phyloP scores from a whole-genome alignment of 1,140 invertebrate genomes.

The Formica selysi region DNA sequence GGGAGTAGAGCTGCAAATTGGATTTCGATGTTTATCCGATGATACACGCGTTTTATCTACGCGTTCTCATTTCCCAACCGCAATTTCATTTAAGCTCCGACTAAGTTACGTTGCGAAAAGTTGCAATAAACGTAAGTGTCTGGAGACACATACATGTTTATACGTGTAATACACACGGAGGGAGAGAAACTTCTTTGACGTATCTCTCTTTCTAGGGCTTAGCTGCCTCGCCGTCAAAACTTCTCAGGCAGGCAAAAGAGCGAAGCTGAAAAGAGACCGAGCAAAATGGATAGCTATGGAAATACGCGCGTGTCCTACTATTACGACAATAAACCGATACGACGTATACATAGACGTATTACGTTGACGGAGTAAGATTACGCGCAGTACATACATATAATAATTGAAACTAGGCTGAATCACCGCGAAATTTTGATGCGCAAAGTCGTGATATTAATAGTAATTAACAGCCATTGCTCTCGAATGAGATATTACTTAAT shows the following conservation, averaged over 20 bases:
- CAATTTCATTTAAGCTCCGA: background rate
- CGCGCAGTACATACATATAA: background rate
- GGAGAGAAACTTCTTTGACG: slow-evolving; percentile 43
- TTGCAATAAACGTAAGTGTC: slow-evolving; percentile 48
- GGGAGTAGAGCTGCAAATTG: background rate
- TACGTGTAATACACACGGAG: background rate
- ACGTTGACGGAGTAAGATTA: slow-evolving; percentile 3
- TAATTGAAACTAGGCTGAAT: slow-evolving; percentile 11
- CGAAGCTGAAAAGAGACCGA: slow-evolving; percentile 29
- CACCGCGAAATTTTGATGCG: slow-evolving; percentile 14
- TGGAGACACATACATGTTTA: background rate
- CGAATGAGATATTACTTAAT: slow-evolving; percentile 43
- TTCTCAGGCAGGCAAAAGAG: slow-evolving; percentile 44
- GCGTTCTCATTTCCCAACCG: background rate
- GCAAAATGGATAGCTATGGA: slow-evolving; percentile 4
- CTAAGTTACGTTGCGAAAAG: background rate
- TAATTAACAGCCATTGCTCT: slow-evolving; percentile 31
- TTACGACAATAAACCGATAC: slow-evolving; percentile 16
- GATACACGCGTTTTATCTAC: background rate
- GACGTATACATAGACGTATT: background rate
- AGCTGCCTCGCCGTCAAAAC: slow-evolving; percentile 45
- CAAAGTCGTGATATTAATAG: slow-evolving; percentile 25
- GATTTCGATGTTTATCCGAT: background rate
- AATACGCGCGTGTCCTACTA: background rate
- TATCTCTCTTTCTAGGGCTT: slow-evolving; percentile 47